Base-by-base conservation (phyloP, 2,113 vertebrate genomes). In the Notothenia rossii region DNA sequence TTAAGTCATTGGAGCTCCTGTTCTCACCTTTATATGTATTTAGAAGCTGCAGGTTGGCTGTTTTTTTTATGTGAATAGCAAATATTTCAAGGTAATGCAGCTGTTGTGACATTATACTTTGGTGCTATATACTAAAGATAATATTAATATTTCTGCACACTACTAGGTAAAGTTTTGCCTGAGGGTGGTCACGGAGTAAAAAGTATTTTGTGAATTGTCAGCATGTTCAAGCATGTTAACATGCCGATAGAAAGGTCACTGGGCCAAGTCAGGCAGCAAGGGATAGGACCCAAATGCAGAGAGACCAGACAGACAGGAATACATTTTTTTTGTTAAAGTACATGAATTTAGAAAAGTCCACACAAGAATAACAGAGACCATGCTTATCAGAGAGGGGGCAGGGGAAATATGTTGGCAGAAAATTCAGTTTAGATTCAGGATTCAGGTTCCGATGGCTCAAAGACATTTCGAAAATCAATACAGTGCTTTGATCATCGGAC, bases 151-250 rank as follows among this genome's bases (percentile, higher is more conserved):
- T 40, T 40, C 1, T 40, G 5, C 36, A 40, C 36, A 40, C 36
- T 40, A 7, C 36, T 40, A 22, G 14, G 45, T 15, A 25, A 64
- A 29, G 8, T 7, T 49, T 29, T 9, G 46, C 63, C 63, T 65
- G 20, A 65, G 63, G 46, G 45, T 29, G 62, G 43, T 46, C n/a
- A 45, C 43, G 29, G 13, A 49, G 22, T 65, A 49, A 25, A 48
- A 7, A 8, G 13, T 48, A 15, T 48, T 48, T 17, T 22, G 20
- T 65, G 8, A 36, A 36, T n/a, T 65, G 22, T 49, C 10, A 10
- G 20, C 62, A 65, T 50, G 63, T 65, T 65, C 15, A 50, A 17
- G 45, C 63, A 49, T 49, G 46, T 49, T 29, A 15, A 45, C 63
- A 29, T 33, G 15, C 63, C 20, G 29, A 50, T 29, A 10, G 63